Base-by-base conservation (phyloP, 2,113 vertebrate genomes). In the Catharus fuscescens region DNA sequence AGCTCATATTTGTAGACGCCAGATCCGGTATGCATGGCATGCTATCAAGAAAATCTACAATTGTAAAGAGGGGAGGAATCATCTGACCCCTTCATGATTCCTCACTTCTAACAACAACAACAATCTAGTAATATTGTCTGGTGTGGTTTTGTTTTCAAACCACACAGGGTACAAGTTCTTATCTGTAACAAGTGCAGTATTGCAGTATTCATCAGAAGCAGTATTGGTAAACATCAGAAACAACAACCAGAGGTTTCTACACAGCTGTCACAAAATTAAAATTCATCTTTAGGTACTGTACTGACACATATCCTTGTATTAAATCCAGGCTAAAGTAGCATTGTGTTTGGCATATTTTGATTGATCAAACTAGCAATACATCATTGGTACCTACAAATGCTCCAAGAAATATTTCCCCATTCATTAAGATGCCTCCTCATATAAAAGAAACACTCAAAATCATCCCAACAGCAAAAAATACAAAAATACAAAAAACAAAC, bases 281-380 rank as follows among this genome's bases (percentile, higher is more conserved):
- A 77, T 69, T 69, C 20, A 31, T 54, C 48, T 71, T 65, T 18
- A 65, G 32, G n/a, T 52, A 77, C 36, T 44, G 32, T 44, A n/a
- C 29, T 54, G 38, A 59, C 11, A 65, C 13, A 57, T 5, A 54
- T 9, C 11, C 34, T 42, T 6, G 2, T 16, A 59, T 34, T 52
- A 24, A 60, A 48, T 20, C 19, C 34, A 50, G 36, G 29, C 28
- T 86, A 3, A 53, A 74, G 14, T 9, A 59, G 47, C 50, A 50
- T 14, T 2, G 0, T 29, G 23, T 28, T 69, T 53, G 14, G 64
- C 1, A 0, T 45, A 42, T 12, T 47, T 44, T 38, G 25, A 45
- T 83, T 31, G 8, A 80, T 53, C 56, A 9, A 92, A 62, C 42
- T 10, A 72, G 18, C 18, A 66, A 25, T 18, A 56, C 17, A 21